Conservation (phyloP, 2,888 invertebrate species). For the Gasteruption jaculator region DNA sequence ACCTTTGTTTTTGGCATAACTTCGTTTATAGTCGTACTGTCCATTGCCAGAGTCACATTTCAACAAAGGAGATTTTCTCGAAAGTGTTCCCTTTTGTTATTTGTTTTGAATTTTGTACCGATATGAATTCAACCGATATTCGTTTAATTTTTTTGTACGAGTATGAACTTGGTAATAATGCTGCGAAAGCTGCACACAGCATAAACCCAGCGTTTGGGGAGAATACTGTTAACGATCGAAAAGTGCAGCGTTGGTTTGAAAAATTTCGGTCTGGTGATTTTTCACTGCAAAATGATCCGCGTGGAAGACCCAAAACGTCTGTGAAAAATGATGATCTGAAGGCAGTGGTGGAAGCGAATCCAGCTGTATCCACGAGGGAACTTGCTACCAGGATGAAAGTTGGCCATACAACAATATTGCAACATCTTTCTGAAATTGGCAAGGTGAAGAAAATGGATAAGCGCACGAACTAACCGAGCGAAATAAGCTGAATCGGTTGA, state of each 20-base stretch:
- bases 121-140: too few relatives aligned
- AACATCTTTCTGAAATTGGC: conserved; percentile 17
- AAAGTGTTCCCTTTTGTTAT: too few relatives aligned
- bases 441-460: conserved; percentile 22
- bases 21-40: too few relatives aligned
- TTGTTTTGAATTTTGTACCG: too few relatives aligned
- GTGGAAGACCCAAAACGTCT: conserved; percentile 2
- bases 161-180: conserved; percentile 4
- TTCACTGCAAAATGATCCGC: conserved; percentile 7
- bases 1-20: too few relatives aligned
- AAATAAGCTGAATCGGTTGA: conserved; percentile 14
- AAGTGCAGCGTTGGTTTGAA: conserved; percentile 3
- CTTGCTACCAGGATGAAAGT: conserved; percentile 15
- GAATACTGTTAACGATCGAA: conserved; percentile 6
- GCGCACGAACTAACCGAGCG: conserved; percentile 7
- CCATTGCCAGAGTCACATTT: too few relatives aligned
- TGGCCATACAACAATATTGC: conserved; percentile 17
- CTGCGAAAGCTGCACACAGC: conserved; percentile 1
- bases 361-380: conserved; percentile 12
- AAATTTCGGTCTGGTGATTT: conserved; percentile 7
- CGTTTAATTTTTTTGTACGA: conserved; percentile 5
- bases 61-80: too few relatives aligned
- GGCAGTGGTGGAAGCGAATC: conserved; percentile 4
- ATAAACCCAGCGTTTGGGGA: conserved; percentile 6
- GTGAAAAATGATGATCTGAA: not conserved